Evolutionary conservation across 2,797 vertebrate genomes (phyloP), one percentile per base, ranked within the genome.

Genomic region (Poecilia velifera): DNA sequence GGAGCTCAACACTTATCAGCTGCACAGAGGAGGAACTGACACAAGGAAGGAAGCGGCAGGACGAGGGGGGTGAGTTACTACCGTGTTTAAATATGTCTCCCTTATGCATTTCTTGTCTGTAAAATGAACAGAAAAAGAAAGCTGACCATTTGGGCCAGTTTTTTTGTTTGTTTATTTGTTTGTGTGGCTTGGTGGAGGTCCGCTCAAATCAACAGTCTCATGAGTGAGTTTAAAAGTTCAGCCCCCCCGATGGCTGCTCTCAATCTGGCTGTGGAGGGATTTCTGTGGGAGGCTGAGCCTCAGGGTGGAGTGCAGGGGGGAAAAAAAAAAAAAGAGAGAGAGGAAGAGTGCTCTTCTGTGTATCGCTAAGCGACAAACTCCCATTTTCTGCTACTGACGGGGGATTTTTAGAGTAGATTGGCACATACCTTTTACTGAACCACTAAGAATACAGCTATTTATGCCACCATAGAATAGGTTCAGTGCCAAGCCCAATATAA

Each of bases 201-300:
- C 3, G 28, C 79, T 89, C 82, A 79, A 84, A 90, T 76, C 74
- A 34, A 87, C 81, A 82, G 86, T 84, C 82, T 90, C 88, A 76
- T 57, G 78, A 90, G 87, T 71, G 41, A 85, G 91, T 93, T 93
- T 93, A 92, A 93, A 94, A 93, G 94, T 95, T 95, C 94, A 94
- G 83, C 87, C 90, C 92, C 92, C 91, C 91, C 43, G 80, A 89
- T 92, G 93, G 92, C 87, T 94, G 93, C 89, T 94, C 94, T 94
- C 93, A 95, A 94, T 95, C 93, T 95, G 94, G 94, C 94, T 94
- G 88, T 88, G 86, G 84, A 88, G 80, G 81, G 88, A 89, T 72
- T 72, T 43, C 82, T 88, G 90, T 84, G 88, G 85, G 90, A 88
- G 87, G 87, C 80, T 83, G 84, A 87, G 92, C 93, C 86, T 74